Evolutionary conservation across 1,140 invertebrate genomes (phyloP).

Genomic region (Drosophila navojoa): DNA sequence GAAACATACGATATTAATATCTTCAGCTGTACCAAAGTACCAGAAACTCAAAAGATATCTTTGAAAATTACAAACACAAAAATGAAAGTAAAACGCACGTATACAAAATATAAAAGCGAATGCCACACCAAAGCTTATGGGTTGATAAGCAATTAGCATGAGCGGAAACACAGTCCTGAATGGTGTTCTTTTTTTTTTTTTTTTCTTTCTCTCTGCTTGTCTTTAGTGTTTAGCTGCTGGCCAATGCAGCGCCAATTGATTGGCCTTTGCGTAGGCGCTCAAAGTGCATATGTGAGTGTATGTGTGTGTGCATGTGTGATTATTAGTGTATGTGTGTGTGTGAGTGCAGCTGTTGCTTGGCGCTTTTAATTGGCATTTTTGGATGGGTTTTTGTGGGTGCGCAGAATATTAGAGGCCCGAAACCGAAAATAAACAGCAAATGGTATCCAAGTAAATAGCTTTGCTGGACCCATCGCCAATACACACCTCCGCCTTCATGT

Average conservation of each 20-base stretch:
- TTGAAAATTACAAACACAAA: neutral
- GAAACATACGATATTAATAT: conserved; percentile 73
- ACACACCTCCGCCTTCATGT: conserved; percentile 95
- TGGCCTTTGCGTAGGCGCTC: neutral
- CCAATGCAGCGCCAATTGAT: conserved; percentile 1
- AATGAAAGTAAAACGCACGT: neutral
- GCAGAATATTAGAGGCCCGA: conserved; percentile 28
- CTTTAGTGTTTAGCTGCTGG: neutral
- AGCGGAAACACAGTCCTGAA: conserved; percentile 11
- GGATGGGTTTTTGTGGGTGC: conserved; percentile 14
- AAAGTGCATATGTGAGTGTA: conserved; percentile 5
- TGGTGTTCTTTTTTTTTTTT: neutral
- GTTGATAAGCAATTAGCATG: conserved; percentile 29
- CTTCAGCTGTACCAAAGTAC: conserved; percentile 27
- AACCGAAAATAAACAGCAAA: conserved; percentile 58
- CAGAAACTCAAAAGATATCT: conserved; percentile 4
- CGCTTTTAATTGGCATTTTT: conserved; percentile 13
- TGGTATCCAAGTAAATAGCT: conserved; percentile 8
- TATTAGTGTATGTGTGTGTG: neutral
- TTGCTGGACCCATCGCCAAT: neutral
- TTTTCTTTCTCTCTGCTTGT: too few species aligned
- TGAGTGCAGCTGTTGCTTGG: neutral
- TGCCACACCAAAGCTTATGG: conserved; percentile 32
- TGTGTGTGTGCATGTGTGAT: conserved; percentile 10
- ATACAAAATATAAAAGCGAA: conserved; percentile 8